phyloP scores from a whole-genome alignment of 2,888 invertebrate species.

The Drosophila ustulata region DNA sequence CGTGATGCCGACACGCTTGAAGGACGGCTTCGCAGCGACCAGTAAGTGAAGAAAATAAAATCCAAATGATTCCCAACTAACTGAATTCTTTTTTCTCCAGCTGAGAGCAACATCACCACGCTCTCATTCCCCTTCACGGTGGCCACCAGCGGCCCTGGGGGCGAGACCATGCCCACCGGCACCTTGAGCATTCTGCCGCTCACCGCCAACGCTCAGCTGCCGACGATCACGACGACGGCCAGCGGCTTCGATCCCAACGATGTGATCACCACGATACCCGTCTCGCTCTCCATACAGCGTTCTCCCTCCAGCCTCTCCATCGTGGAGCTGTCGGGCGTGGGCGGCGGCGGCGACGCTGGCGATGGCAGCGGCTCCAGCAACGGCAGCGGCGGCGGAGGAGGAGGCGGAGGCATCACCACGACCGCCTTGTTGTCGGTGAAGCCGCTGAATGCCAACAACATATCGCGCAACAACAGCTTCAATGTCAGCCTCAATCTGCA shows the following conservation, averaged over 20 bases:
- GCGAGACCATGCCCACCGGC: slow-evolving; percentile 78
- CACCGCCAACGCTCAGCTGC: slow-evolving; percentile 67
- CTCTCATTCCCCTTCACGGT: slow-evolving; percentile 84
- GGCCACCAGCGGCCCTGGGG: slow-evolving; percentile 74
- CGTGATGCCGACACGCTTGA: slow-evolving; percentile 86
- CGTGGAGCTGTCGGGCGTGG: slow-evolving; percentile 64
- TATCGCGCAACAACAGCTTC: slow-evolving; percentile 83
- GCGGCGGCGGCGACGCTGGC: slow-evolving; percentile 32
- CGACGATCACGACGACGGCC: slow-evolving; percentile 77
- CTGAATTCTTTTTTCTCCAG: background rate
- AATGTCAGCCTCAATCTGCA: slow-evolving; percentile 76
- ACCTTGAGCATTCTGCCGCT: slow-evolving; percentile 83
- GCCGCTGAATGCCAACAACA: slow-evolving; percentile 70
- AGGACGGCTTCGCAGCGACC: slow-evolving; percentile 62
- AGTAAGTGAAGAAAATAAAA: slow-evolving; percentile 53
- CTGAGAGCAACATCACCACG: slow-evolving; percentile 81
- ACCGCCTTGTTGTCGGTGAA: slow-evolving; percentile 79
- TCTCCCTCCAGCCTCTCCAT: slow-evolving; percentile 78
- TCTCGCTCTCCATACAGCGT: slow-evolving; percentile 81
- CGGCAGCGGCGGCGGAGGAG: slow-evolving; percentile 59
- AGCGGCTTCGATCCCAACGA: slow-evolving; percentile 75
- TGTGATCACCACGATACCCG: slow-evolving; percentile 81
- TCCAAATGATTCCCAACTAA: background rate
- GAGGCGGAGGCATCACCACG: slow-evolving; percentile 47
- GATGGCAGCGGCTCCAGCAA: slow-evolving; percentile 15